phyloP scores from a whole-genome alignment of 2,797 vertebrate genomes.

The Mallotus villosus region DNA sequence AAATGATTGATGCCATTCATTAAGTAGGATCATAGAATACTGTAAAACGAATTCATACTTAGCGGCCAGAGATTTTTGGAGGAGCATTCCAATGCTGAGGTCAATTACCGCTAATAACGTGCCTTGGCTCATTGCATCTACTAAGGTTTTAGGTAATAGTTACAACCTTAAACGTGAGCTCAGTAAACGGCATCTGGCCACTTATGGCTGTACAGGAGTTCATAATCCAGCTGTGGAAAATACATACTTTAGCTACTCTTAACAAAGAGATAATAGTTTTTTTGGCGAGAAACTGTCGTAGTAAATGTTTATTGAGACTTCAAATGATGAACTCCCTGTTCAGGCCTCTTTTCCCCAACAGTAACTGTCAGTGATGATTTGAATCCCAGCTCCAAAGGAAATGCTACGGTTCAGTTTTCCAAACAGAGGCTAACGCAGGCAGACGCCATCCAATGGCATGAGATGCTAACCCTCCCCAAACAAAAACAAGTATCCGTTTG shows the following conservation, averaged over 20 bases:
- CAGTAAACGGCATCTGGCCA: conserved; percentile 45
- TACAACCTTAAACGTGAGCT: conserved; percentile 49
- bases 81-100: conserved; percentile 48
- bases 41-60: conserved; percentile 59
- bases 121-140: conserved; percentile 60
- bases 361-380: conserved; percentile 42
- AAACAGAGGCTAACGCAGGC: conserved; percentile 49
- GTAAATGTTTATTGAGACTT: conserved; percentile 23
- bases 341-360: conserved; percentile 15
- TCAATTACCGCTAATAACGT: conserved; percentile 61
- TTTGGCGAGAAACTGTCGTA: conserved; percentile 11
- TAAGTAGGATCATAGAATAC: conserved; percentile 54
- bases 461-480: conserved; percentile 38
- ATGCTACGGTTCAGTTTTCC: conserved; percentile 53
- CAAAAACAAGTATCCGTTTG: conserved; percentile 48
- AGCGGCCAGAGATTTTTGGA: conserved; percentile 42
- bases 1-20: conserved; percentile 67
- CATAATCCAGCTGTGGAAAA: conserved; percentile 22
- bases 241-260: conserved; percentile 7
- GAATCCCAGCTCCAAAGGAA: conserved; percentile 46
- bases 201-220: conserved; percentile 40
- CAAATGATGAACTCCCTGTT: conserved; percentile 30
- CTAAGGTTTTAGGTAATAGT: conserved; percentile 62
- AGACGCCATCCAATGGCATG: conserved; percentile 46
- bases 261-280: conserved; percentile 8